These are phyloP conservation scores for Micropoecilia bifurca DNA, from an alignment of 2,797 vertebrate genomes.

Conservation along the genomic window DNA sequence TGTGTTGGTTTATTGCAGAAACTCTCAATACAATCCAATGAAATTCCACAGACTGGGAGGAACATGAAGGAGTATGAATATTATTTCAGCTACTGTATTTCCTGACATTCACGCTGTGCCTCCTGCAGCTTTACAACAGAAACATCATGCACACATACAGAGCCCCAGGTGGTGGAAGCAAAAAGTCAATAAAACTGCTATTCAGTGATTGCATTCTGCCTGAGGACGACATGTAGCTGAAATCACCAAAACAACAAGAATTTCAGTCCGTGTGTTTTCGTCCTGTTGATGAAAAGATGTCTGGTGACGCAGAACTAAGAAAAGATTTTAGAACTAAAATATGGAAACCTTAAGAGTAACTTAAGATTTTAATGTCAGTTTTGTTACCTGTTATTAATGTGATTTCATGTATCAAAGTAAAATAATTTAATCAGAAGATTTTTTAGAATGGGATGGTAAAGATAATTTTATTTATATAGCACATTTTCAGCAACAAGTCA, in stretches of 20 bases:
- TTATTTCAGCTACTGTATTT: background rate
- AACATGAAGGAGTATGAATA: background rate
- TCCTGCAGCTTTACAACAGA: background rate
- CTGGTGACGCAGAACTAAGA: background rate
- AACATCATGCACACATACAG: constrained; percentile 1
- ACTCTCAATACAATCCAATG: background rate
- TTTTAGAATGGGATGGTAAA: background rate
- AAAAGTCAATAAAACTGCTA: constrained; percentile 14
- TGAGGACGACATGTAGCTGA: constrained; percentile 5
- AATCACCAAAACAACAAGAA: background rate
- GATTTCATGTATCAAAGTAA: background rate
- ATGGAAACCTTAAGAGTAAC: background rate
- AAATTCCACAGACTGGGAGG: background rate
- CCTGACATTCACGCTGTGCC: constrained; percentile 13
- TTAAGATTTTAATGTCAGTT: background rate
- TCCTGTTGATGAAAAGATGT: background rate
- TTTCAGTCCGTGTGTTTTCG: background rate
- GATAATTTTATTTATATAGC: too few relatives aligned
- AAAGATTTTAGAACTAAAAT: background rate
- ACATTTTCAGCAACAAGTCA: too few relatives aligned
- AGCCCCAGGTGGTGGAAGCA: background rate
- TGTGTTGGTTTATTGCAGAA: background rate
- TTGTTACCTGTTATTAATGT: background rate
- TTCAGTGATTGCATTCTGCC: constrained; percentile 5
- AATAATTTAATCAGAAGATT: background rate